phyloP scores from a whole-genome alignment of 2,113 vertebrate genomes.

The Kryptolebias marmoratus region DNA sequence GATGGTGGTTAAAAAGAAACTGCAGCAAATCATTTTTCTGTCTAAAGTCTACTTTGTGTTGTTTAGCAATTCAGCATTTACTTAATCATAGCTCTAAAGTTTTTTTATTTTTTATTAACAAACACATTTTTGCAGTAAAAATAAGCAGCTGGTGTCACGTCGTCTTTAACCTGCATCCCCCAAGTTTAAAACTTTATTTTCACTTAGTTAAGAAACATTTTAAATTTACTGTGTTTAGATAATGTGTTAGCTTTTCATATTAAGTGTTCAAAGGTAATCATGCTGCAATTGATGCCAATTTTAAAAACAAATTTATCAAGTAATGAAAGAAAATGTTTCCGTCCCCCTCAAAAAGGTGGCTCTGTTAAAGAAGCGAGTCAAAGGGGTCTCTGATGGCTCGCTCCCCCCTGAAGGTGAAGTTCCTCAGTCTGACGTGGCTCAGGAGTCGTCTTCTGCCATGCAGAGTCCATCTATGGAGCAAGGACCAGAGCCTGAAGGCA shows the following conservation, averaged over 20 bases:
- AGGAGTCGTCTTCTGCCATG: constrained; percentile 55
- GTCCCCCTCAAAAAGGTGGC: constrained; percentile 81
- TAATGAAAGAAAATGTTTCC: not conserved
- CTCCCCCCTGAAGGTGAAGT: constrained; percentile 67
- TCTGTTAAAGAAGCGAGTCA: constrained; percentile 87
- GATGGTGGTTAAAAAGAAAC: not conserved
- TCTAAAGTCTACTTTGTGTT: too few relatives aligned
- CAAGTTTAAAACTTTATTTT: too few relatives aligned
- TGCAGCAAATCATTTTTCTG: too few relatives aligned
- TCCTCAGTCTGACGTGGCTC: constrained; percentile 44
- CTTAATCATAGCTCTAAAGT: too few relatives aligned
- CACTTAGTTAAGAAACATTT: too few relatives aligned
- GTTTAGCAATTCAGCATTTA: too few relatives aligned
- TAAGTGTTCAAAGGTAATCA: not conserved
- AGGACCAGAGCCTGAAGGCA: constrained; percentile 52
- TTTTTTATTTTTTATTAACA: too few relatives aligned
- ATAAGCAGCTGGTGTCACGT: too few relatives aligned
- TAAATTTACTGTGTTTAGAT: too few relatives aligned
- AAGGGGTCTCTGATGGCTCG: constrained; percentile 70
- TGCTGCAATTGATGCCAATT: not conserved
- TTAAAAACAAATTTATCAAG: not conserved
- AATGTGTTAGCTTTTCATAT: too few relatives aligned
- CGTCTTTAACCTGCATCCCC: too few relatives aligned
- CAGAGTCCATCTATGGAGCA: constrained; percentile 74
- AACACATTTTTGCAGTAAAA: too few relatives aligned